These are phyloP conservation scores for Pelecanoides urinatrix DNA, from an alignment of 2,113 vertebrate species.

Conservation along the genomic window DNA sequence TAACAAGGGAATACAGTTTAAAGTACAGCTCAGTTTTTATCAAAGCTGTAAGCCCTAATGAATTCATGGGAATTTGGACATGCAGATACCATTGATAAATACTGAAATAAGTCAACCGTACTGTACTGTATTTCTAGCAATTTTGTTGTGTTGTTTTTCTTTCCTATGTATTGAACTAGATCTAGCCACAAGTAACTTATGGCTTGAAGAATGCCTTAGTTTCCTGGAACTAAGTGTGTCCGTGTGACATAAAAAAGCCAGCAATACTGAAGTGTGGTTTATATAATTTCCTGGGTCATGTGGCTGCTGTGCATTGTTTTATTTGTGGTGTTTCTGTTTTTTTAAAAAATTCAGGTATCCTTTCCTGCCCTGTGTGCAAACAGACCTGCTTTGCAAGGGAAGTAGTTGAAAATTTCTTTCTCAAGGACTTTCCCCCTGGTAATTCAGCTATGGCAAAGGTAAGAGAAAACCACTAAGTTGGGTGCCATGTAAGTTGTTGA, in stretches of 20 bases:
- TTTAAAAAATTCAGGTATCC: slow-evolving; percentile 49
- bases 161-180: not conserved
- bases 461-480: slow-evolving; percentile 13
- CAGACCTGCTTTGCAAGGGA: slow-evolving; percentile 67
- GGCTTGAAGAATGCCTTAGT: not conserved
- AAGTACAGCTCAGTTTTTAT: not conserved
- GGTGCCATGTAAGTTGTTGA: not conserved
- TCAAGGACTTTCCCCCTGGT: slow-evolving; percentile 33
- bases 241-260: not conserved
- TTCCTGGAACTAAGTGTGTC: not conserved
- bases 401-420: slow-evolving; percentile 73
- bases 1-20: not conserved
- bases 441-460: slow-evolving; percentile 77
- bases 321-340: not conserved
- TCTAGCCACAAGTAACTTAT: not conserved
- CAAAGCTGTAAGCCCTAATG: not conserved
- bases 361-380: slow-evolving; percentile 65
- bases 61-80: not conserved
- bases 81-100: not conserved
- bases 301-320: not conserved
- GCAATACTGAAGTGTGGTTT: not conserved
- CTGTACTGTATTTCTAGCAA: not conserved
- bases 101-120: not conserved
- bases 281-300: not conserved
- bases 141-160: not conserved